phyloP scores from a whole-genome alignment of 2,797 vertebrate species.

The Ctenosaura bakeri region DNA sequence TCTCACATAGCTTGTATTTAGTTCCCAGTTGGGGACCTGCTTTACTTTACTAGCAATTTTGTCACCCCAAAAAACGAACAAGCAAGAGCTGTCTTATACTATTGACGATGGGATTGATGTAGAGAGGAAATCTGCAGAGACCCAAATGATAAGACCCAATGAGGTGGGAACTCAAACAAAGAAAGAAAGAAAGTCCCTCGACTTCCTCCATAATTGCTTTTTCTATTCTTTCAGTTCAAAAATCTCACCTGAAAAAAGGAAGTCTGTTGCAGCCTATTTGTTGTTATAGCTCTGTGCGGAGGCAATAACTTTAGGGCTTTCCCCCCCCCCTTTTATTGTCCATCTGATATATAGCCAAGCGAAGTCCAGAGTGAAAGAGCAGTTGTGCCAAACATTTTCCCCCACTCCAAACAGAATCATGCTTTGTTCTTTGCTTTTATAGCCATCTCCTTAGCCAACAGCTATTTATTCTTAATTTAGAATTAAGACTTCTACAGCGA shows the following conservation, averaged over 20 bases:
- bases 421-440: slow-evolving; percentile 45
- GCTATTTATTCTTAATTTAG: slow-evolving; percentile 71
- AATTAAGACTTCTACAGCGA: slow-evolving; percentile 66
- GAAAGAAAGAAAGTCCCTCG: rapidly evolving
- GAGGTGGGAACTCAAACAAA: neutral
- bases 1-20: too few relatives aligned
- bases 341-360: neutral
- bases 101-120: too few relatives aligned
- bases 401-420: slow-evolving; percentile 7
- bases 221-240: neutral
- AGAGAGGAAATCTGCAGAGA: neutral
- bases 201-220: neutral
- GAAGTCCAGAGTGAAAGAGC: slow-evolving; percentile 12
- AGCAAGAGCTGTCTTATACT: too few relatives aligned
- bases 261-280: neutral
- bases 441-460: slow-evolving; percentile 53
- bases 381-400: neutral
- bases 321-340: slow-evolving; percentile 33
- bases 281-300: slow-evolving; percentile 25
- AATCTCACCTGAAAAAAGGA: neutral
- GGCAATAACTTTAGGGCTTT: slow-evolving; percentile 7
- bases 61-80: too few relatives aligned
- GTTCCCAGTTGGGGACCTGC: too few relatives aligned
- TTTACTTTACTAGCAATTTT: too few relatives aligned
- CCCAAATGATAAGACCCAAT: neutral